phyloP scores from a whole-genome alignment of 2,888 invertebrate genomes.

The Spisula subtruncata region DNA sequence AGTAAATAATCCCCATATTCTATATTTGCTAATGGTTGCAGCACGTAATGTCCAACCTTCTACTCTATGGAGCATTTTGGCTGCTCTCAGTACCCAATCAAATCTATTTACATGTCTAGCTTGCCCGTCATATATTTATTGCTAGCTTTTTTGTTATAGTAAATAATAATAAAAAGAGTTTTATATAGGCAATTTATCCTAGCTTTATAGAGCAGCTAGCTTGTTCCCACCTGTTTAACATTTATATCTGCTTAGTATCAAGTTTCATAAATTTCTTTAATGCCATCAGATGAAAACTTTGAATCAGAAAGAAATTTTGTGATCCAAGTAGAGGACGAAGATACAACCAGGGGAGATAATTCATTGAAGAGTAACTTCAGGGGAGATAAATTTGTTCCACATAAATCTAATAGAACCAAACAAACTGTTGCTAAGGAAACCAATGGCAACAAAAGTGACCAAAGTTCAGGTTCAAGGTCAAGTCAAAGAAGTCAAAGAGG shows the following conservation, averaged over 20 bases:
- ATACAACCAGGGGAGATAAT: constrained; percentile 60
- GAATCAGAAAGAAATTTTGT: constrained; percentile 68
- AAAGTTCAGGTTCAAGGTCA: neutral
- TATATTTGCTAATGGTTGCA: neutral
- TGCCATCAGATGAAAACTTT: constrained; percentile 59
- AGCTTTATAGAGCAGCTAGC: neutral
- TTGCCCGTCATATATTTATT: neutral
- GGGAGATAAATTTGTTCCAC: constrained; percentile 59
- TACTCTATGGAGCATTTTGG: neutral
- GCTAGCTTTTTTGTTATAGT: neutral
- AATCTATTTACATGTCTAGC: neutral
- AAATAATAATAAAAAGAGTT: neutral
- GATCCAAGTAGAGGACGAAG: constrained; percentile 72
- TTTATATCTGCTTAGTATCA: constrained; percentile 8
- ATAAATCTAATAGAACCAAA: constrained; percentile 44
- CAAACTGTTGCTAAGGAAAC: neutral
- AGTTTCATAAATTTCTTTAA: constrained; percentile 25
- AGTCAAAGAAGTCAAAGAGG: neutral
- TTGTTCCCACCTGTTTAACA: neutral
- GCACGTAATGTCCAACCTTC: neutral
- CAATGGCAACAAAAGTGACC: neutral
- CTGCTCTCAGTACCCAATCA: neutral
- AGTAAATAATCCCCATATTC: neutral
- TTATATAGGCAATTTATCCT: neutral
- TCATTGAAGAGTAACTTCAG: constrained; percentile 43